Percentiles rank a stretch among this genome's conserved stretches.
phyloP scores from a whole-genome alignment of 2,888 invertebrate genomes.

The Athalia circularis region DNA sequence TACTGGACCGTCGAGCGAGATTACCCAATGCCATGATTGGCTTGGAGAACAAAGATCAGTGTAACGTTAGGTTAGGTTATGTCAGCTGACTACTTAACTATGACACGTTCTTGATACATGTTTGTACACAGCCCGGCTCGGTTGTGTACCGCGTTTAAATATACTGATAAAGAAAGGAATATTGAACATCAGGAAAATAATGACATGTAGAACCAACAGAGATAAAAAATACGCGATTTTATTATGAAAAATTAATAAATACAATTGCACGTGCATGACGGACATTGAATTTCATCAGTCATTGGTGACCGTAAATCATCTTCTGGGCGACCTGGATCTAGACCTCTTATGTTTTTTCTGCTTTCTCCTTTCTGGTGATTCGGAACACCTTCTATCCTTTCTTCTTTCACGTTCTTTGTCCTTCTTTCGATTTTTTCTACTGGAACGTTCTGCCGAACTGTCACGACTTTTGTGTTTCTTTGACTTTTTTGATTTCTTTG shows the following conservation, averaged over 20 bases:
- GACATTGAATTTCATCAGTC: not conserved
- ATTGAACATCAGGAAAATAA: too few relatives aligned
- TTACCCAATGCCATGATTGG: slow-evolving; percentile 21
- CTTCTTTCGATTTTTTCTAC: slow-evolving; percentile 77
- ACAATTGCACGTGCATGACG: slow-evolving; percentile 2
- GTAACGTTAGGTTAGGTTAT: slow-evolving; percentile 12
- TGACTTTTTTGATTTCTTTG: slow-evolving; percentile 69
- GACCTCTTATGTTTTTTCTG: slow-evolving; percentile 65
- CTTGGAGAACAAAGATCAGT: too few relatives aligned
- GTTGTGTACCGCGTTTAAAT: not conserved
- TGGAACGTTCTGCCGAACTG: slow-evolving; percentile 71
- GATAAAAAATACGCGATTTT: slow-evolving; percentile 49
- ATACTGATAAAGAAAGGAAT: not conserved
- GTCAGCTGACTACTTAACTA: slow-evolving; percentile 17
- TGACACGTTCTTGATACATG: slow-evolving; percentile 12
- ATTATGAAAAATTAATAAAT: slow-evolving; percentile 51
- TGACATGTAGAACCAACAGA: not conserved
- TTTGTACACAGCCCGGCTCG: not conserved
- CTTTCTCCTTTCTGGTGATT: slow-evolving; percentile 76
- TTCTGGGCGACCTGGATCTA: slow-evolving; percentile 55
- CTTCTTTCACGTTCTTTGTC: slow-evolving; percentile 78
- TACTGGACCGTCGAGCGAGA: slow-evolving; percentile 27
- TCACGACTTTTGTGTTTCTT: slow-evolving; percentile 70
- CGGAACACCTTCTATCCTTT: slow-evolving; percentile 74
- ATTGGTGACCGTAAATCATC: slow-evolving; percentile 54